Evolutionary conservation across 2,888 invertebrate genomes (phyloP).

Genomic region (Leptinotarsa peninsularis): DNA sequence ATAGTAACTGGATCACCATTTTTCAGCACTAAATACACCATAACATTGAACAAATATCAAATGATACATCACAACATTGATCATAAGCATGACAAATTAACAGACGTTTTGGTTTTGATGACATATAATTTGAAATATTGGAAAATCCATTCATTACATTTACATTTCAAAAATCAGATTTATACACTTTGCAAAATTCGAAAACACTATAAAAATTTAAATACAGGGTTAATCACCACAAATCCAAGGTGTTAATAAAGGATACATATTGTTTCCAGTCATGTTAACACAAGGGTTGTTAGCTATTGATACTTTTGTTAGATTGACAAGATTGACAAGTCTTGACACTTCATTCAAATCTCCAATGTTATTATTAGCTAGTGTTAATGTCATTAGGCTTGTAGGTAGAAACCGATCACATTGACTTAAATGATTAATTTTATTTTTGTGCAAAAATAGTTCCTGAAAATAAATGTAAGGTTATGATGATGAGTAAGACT

Average conservation of each 20-base stretch:
- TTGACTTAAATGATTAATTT: slow-evolving; percentile 82
- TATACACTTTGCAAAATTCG: neutral
- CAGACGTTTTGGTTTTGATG: no score
- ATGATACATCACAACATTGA: no score
- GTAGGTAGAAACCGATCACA: slow-evolving; percentile 86
- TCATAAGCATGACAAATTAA: no score
- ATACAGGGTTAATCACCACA: neutral
- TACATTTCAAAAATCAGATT: neutral
- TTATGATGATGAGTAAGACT: slow-evolving; percentile 8
- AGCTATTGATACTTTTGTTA: slow-evolving; percentile 85
- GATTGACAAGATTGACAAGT: slow-evolving; percentile 78
- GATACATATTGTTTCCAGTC: slow-evolving; percentile 84
- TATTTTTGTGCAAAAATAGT: slow-evolving; percentile 86
- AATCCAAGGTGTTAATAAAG: slow-evolving; percentile 65
- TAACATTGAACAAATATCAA: no score
- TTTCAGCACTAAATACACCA: no score
- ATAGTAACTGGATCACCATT: no score
- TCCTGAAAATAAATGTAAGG: slow-evolving; percentile 71
- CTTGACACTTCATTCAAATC: slow-evolving; percentile 90
- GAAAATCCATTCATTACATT: no score
- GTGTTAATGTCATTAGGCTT: slow-evolving; percentile 79
- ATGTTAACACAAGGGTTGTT: slow-evolving; percentile 89
- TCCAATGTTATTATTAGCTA: slow-evolving; percentile 85
- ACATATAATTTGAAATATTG: no score
- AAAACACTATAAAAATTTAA: neutral